A percentile compares a stretch with the other conserved stretches of the same genome.
Evolutionary conservation across 2,888 invertebrate species (phyloP).

Genomic region (Papilio elwesi): DNA sequence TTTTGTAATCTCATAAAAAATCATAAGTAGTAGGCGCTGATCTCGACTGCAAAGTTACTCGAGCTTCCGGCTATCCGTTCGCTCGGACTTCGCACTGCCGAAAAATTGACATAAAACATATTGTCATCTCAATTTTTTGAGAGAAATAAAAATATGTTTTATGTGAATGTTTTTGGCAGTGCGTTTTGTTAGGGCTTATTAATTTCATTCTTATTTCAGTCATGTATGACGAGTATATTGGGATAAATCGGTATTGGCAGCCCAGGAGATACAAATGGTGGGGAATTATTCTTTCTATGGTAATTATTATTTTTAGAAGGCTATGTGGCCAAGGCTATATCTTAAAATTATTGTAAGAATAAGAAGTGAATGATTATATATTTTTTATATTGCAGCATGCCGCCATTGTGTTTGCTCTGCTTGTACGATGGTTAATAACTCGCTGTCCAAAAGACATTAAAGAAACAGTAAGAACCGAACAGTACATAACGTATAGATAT

Average conservation of each 20-base stretch:
- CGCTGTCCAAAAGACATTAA: slow-evolving; percentile 20
- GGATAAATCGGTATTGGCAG: slow-evolving; percentile 31
- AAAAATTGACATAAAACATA: too few relatives aligned
- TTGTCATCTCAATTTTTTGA: too few relatives aligned
- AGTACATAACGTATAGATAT: slow-evolving; percentile 21
- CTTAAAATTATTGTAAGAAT: background rate
- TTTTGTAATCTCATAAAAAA: too few relatives aligned
- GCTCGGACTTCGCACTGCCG: too few relatives aligned
- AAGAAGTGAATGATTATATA: background rate
- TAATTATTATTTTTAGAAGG: background rate
- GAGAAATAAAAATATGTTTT: too few relatives aligned
- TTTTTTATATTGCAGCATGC: slow-evolving; percentile 13
- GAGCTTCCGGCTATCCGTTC: too few relatives aligned
- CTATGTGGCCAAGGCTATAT: background rate
- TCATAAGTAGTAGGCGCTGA: too few relatives aligned
- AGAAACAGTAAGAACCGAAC: slow-evolving; percentile 16
- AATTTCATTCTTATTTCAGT: slow-evolving; percentile 7
- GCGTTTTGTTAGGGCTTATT: background rate
- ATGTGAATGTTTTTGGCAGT: background rate
- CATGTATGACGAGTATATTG: slow-evolving; percentile 7
- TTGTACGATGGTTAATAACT: slow-evolving; percentile 23
- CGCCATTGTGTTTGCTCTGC: slow-evolving; percentile 1
- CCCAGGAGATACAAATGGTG: slow-evolving; percentile 26
- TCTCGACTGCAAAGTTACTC: too few relatives aligned
- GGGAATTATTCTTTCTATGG: slow-evolving; percentile 10